phyloP scores from a whole-genome alignment of 2,113 vertebrate genomes.

The Hydropotes inermis region DNA sequence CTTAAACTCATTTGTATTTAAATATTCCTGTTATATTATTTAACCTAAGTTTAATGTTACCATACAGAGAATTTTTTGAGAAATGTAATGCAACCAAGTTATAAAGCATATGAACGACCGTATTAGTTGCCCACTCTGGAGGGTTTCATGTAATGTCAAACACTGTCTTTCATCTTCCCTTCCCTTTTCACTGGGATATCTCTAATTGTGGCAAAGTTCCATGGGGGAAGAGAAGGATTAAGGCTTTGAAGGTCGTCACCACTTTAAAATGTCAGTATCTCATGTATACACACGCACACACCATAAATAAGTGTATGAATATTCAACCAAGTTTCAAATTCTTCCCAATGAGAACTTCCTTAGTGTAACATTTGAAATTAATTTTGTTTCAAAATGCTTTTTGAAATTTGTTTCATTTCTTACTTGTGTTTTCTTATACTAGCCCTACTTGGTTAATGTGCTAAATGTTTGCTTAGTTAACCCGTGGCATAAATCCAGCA shows the following conservation, averaged over 20 bases:
- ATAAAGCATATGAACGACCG: neutral
- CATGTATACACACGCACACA: neutral
- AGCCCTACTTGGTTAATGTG: neutral
- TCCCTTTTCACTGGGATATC: neutral
- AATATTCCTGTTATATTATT: neutral
- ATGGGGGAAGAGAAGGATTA: neutral
- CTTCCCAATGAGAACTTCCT: neutral
- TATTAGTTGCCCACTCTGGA: neutral
- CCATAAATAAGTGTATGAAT: neutral
- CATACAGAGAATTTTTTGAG: neutral
- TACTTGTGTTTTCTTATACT: neutral
- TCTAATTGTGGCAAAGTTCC: neutral
- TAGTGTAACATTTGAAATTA: neutral
- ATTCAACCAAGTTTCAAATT: neutral
- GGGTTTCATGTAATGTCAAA: neutral
- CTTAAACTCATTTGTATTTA: slow-evolving; percentile 45
- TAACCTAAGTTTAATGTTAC: neutral
- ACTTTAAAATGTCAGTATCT: neutral
- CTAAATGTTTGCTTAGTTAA: neutral
- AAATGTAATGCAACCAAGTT: neutral
- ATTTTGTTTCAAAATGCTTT: neutral
- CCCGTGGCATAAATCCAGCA: neutral
- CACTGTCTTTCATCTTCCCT: neutral
- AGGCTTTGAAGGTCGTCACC: neutral
- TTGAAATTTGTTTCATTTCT: neutral